A percentile compares a stretch with the other conserved stretches of the same genome.
These are phyloP conservation scores for Cyphomyrmex costatus DNA, from an alignment of 1,140 invertebrate genomes.

Conservation along the genomic window DNA sequence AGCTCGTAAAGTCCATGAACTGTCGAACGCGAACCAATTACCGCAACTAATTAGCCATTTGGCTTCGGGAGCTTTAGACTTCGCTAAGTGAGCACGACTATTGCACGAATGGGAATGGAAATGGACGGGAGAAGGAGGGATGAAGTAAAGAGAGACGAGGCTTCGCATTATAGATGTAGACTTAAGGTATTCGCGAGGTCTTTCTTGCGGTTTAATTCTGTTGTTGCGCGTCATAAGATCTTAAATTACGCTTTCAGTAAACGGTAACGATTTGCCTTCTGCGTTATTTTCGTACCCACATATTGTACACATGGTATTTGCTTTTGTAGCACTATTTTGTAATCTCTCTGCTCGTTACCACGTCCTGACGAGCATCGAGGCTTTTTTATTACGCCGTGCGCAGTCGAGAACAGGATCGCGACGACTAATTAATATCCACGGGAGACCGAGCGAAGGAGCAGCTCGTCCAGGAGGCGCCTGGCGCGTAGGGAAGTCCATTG, in stretches of 20 bases:
- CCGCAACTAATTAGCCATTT: slow-evolving; percentile 78
- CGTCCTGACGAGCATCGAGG: slow-evolving; percentile 44
- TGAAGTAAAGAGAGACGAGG: not conserved
- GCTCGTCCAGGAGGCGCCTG: not conserved
- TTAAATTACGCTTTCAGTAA: slow-evolving; percentile 36
- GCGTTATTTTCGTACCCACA: slow-evolving; percentile 19
- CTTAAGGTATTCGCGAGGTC: not conserved
- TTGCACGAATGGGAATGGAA: slow-evolving; percentile 14
- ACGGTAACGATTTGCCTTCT: slow-evolving; percentile 1
- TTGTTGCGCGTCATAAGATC: slow-evolving; percentile 9
- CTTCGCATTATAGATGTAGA: slow-evolving; percentile 26
- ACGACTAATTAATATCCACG: slow-evolving; percentile 57
- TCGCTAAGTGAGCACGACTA: slow-evolving; percentile 60
- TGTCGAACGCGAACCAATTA: slow-evolving; percentile 78
- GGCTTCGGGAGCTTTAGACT: slow-evolving; percentile 68
- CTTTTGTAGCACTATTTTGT: slow-evolving; percentile 39
- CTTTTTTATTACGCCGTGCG: slow-evolving; percentile 37
- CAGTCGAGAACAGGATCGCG: slow-evolving; percentile 38
- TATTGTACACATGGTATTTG: not conserved
- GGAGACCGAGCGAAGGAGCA: slow-evolving; percentile 10
- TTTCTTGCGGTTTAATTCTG: slow-evolving; percentile 19
- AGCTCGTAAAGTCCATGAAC: slow-evolving; percentile 73
- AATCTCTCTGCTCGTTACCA: slow-evolving; percentile 51
- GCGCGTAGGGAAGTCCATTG: slow-evolving; percentile 6
- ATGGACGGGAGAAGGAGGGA: not conserved